Percentiles rank a stretch among this genome's conserved stretches.
phyloP scores from a whole-genome alignment of 2,888 invertebrate species.

The Toxonevra muliebris region DNA sequence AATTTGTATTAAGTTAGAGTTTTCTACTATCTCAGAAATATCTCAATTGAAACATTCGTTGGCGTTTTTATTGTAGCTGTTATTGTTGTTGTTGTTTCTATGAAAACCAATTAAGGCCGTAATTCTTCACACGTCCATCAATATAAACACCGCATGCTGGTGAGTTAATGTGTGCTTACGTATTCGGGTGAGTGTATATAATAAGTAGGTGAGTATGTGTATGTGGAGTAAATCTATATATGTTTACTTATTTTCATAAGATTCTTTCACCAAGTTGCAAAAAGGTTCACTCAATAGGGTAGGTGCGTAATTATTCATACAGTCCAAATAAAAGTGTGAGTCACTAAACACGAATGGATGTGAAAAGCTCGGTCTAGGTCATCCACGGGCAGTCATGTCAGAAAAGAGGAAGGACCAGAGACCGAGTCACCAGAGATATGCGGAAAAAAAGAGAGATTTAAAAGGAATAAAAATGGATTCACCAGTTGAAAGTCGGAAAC shows the following conservation, averaged over 20 bases:
- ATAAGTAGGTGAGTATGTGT: conserved; percentile 1
- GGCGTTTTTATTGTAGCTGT: too few species aligned
- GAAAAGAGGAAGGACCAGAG: too few species aligned
- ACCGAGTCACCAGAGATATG: too few species aligned
- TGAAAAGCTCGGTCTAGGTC: too few species aligned
- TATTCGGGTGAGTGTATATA: not conserved
- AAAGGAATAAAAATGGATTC: conserved; percentile 7
- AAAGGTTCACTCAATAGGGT: not conserved
- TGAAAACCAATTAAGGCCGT: conserved; percentile 36
- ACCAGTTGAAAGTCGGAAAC: too few species aligned
- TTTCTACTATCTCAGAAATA: too few species aligned
- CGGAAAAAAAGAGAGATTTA: not conserved
- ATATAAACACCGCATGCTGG: not conserved
- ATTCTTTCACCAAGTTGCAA: not conserved
- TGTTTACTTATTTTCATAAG: conserved; percentile 8
- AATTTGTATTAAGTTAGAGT: too few species aligned
- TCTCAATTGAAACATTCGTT: too few species aligned
- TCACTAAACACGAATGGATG: too few species aligned
- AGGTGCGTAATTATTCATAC: not conserved
- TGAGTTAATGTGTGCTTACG: not conserved
- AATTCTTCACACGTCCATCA: conserved; percentile 36
- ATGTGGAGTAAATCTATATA: not conserved
- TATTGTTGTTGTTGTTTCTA: conserved; percentile 12
- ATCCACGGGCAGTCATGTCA: too few species aligned
- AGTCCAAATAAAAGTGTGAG: too few species aligned